Conservation (phyloP, 2,113 vertebrate species). For the Opisthocomus hoazin region DNA sequence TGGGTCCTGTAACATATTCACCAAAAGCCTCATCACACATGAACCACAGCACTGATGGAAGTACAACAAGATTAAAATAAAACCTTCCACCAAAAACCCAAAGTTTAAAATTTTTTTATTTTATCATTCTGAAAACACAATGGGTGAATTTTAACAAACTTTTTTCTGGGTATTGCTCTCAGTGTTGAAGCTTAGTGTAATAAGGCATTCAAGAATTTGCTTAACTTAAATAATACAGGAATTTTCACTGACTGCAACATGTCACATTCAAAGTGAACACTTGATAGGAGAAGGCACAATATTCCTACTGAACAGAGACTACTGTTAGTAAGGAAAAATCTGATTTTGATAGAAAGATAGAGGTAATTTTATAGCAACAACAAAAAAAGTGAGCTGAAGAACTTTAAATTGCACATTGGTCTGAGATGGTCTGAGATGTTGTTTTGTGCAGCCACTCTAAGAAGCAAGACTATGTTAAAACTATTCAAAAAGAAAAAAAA, state of each 20-base stretch:
- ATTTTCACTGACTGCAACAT: not conserved
- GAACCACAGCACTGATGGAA: not conserved
- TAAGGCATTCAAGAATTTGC: not conserved
- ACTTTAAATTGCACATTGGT: not conserved
- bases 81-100: too few species aligned
- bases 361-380: not conserved
- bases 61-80: not conserved
- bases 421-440: not conserved
- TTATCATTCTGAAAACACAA: not conserved
- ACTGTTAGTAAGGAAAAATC: not conserved
- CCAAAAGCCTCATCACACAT: not conserved
- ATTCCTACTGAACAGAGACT: not conserved
- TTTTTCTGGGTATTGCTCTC: not conserved
- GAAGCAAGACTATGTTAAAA: not conserved
- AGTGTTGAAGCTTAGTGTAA: not conserved
- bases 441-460: not conserved
- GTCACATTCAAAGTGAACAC: not conserved
- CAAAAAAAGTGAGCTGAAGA: not conserved
- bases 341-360: not conserved
- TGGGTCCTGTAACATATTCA: not conserved
- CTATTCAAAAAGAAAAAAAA: not conserved
- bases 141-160: fast-evolving
- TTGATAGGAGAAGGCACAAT: not conserved
- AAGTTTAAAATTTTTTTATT: not conserved
- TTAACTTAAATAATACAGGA: not conserved